Base-by-base conservation (phyloP, 2,888 invertebrate genomes). In the Pteria penguin region DNA sequence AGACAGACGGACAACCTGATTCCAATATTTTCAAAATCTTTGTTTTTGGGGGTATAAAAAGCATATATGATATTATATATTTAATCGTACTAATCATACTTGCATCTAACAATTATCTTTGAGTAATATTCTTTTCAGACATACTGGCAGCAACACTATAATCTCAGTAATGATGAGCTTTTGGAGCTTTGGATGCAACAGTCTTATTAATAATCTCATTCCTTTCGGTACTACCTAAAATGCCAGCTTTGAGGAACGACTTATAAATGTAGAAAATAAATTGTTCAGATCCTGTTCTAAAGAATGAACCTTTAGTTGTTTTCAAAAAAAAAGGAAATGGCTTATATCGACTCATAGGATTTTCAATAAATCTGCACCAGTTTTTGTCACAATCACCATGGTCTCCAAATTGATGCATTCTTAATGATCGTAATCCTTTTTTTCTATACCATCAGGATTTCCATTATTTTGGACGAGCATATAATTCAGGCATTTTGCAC, bases 131-230 rank as follows among this genome's bases (percentile, higher is more conserved):
- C 55, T 78, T 74, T 36, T 74, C 71, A n/a, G 73, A 61, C 22
- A 71, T 67, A 61, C 70, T 52, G 11, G 78, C 78, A 61, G 78
- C 58, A 18, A 74, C 71, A 32, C 72, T 61, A 57, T 68, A 62
- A 24, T 63, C 33, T 14, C 68, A 67, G n/a, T 55, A 66, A 63
- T 75, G 69, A 24, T 66, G 22, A 8, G 26, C 1, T n/a, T 75
- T 78, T 18, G 78, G 68, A 18, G 71, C 74, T 66, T 78, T 78
- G n/a, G 55, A 57, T 5, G 68, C 72, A 54, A 75, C 67, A 1
- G 60, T 61, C n/a, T 72, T 79, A 31, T 75, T 76, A 3, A 74
- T 33, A 27, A 67, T 71, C 55, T 72, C 74, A 65, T 76, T 79
- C 2, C 26, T 57, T 27, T 79, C 67, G 18, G 69, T 77, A 32